A percentile compares a stretch with the other conserved stretches of the same genome.
These are phyloP conservation scores for Eulithis prunata DNA, from an alignment of 2,888 invertebrate species.

Conservation along the genomic window DNA sequence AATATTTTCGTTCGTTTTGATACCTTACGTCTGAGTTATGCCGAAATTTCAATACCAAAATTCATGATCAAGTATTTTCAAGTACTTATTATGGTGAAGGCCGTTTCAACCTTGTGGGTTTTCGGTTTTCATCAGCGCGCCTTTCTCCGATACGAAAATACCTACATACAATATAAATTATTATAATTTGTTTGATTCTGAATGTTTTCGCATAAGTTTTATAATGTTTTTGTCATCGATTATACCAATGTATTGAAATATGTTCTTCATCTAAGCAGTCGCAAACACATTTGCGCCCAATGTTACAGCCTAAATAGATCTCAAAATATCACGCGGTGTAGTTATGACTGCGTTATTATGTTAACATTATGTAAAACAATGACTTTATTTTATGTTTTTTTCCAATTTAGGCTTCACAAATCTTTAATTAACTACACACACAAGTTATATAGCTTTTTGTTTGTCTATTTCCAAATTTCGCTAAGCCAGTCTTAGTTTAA, in stretches of 20 bases:
- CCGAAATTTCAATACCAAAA: slow-evolving; percentile 9
- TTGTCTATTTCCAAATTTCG: slow-evolving; percentile 52
- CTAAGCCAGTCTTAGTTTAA: slow-evolving; percentile 63
- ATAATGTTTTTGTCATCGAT: slow-evolving; percentile 16
- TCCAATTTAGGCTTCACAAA: background rate
- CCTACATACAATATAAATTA: background rate
- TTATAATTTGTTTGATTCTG: slow-evolving; percentile 10
- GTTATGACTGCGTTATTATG: slow-evolving; percentile 15
- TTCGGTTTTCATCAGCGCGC: too few species aligned
- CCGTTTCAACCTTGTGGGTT: too few species aligned
- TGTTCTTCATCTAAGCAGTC: slow-evolving; percentile 21
- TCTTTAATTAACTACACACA: slow-evolving; percentile 11
- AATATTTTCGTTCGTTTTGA: too few species aligned
- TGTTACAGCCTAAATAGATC: slow-evolving; percentile 4
- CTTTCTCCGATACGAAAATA: background rate
- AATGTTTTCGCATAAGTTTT: slow-evolving; percentile 11
- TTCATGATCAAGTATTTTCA: too few species aligned
- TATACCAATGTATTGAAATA: slow-evolving; percentile 16
- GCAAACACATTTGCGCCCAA: slow-evolving; percentile 11
- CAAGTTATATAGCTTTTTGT: slow-evolving; percentile 26
- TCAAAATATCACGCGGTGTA: slow-evolving; percentile 5
- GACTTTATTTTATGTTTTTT: background rate
- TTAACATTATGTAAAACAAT: background rate
- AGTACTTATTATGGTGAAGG: too few species aligned
- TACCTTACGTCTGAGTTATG: slow-evolving; percentile 24